These are phyloP conservation scores for Tachina lurida DNA, from an alignment of 2,888 invertebrate genomes.

Conservation along the genomic window DNA sequence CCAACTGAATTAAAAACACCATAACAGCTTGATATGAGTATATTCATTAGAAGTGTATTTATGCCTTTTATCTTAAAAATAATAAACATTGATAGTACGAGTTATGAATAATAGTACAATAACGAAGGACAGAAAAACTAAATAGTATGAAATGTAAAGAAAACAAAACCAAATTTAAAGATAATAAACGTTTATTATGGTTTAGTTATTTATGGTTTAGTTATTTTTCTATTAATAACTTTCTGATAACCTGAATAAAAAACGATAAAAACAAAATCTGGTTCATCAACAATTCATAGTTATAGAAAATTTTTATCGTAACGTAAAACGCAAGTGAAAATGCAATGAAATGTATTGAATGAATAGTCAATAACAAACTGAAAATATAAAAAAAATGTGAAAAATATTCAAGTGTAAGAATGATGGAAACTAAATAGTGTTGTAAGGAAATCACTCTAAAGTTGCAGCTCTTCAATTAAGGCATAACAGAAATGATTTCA, in stretches of 20 bases:
- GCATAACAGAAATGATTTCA: background rate
- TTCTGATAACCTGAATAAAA: slow-evolving; percentile 1
- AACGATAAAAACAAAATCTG: no score
- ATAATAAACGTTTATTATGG: slow-evolving; percentile 6
- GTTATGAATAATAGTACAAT: background rate
- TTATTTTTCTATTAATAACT: background rate
- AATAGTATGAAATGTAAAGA: background rate
- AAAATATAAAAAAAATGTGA: background rate
- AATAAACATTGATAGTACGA: slow-evolving; percentile 23
- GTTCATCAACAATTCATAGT: background rate
- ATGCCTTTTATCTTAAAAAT: background rate
- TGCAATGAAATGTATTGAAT: background rate
- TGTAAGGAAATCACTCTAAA: slow-evolving; percentile 19
- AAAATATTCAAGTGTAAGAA: background rate
- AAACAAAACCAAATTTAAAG: background rate
- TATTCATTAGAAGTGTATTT: background rate
- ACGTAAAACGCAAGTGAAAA: background rate
- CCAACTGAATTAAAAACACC: background rate
- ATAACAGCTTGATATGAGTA: background rate
- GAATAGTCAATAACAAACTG: background rate
- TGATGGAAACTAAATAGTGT: background rate
- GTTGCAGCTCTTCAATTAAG: slow-evolving; percentile 15
- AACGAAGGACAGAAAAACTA: background rate
- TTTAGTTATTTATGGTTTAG: background rate
- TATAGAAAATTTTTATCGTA: background rate